Conservation (phyloP, 1,140 invertebrate genomes). For the Bathynomus jamesi region DNA sequence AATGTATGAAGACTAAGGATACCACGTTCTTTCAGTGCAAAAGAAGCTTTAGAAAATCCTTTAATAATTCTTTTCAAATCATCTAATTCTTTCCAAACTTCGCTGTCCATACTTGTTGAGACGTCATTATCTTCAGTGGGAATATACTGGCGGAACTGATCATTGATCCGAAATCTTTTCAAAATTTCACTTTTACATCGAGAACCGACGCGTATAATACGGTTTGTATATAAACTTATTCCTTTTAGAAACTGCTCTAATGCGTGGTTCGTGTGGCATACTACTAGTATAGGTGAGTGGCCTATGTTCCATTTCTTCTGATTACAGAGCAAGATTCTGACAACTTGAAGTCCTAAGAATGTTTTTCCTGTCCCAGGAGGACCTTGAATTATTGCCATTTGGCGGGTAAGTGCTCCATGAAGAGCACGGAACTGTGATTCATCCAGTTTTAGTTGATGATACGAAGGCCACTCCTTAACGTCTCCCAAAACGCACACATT, state of each 20-base stretch:
- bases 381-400: constrained; percentile 62
- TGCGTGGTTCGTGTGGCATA: constrained; percentile 81
- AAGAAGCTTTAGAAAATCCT: too few species aligned
- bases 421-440: constrained; percentile 46
- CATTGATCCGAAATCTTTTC: constrained; percentile 36
- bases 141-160: not conserved
- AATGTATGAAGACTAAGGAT: too few species aligned
- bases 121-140: too few species aligned
- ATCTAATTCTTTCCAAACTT: too few species aligned
- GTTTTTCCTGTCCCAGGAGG: constrained; percentile 74
- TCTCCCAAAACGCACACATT: not conserved
- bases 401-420: constrained; percentile 44
- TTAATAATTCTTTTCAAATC: not conserved
- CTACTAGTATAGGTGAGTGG: constrained; percentile 57
- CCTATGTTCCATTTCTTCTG: constrained; percentile 32
- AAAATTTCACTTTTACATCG: constrained; percentile 56
- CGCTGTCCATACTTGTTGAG: too few species aligned
- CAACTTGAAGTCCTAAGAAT: constrained; percentile 60
- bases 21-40: too few species aligned
- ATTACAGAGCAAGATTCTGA: constrained; percentile 53
- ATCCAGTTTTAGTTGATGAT: constrained; percentile 36
- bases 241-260: constrained; percentile 79
- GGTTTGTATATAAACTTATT: constrained; percentile 45
- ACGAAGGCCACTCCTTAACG: constrained; percentile 8
- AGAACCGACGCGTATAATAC: constrained; percentile 62